phyloP scores from a whole-genome alignment of 2,888 invertebrate species.

The Agonopterix arenella region DNA sequence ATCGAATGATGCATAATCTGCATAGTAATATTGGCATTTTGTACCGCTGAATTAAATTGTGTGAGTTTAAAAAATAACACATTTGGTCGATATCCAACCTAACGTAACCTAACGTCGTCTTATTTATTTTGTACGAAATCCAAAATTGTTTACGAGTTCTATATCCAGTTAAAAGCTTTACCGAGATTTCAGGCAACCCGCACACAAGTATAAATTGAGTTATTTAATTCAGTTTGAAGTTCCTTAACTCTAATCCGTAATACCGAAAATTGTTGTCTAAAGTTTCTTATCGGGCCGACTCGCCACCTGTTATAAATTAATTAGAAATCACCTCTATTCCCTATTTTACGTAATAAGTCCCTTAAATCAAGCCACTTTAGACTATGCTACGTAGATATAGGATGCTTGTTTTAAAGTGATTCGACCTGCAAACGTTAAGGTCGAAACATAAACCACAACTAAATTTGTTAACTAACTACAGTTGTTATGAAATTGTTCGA shows the following conservation, averaged over 20 bases:
- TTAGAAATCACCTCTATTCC: constrained; percentile 32
- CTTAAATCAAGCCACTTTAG: no score
- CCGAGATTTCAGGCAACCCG: neutral
- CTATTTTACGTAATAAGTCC: no score
- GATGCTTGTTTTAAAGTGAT: neutral
- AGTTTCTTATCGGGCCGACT: constrained; percentile 19
- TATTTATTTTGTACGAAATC: no score
- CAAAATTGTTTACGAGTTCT: neutral
- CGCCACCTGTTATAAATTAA: constrained; percentile 39
- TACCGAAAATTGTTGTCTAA: constrained; percentile 19
- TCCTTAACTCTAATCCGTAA: constrained; percentile 12
- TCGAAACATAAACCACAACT: constrained; percentile 16
- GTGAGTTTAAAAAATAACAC: no score
- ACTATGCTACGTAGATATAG: no score
- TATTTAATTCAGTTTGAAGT: constrained; percentile 1
- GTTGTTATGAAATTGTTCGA: constrained; percentile 44
- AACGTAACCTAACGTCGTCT: no score
- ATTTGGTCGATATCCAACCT: no score
- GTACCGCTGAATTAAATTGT: no score
- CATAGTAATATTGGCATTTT: no score
- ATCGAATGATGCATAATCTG: no score
- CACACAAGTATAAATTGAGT: constrained; percentile 1
- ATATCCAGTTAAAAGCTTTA: neutral
- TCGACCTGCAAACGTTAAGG: constrained; percentile 13
- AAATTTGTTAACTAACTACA: constrained; percentile 25